Percentiles rank a stretch among this genome's conserved stretches.
Conservation (phyloP, 2,888 invertebrate genomes). For the Acrocyrtus sp. region DNA sequence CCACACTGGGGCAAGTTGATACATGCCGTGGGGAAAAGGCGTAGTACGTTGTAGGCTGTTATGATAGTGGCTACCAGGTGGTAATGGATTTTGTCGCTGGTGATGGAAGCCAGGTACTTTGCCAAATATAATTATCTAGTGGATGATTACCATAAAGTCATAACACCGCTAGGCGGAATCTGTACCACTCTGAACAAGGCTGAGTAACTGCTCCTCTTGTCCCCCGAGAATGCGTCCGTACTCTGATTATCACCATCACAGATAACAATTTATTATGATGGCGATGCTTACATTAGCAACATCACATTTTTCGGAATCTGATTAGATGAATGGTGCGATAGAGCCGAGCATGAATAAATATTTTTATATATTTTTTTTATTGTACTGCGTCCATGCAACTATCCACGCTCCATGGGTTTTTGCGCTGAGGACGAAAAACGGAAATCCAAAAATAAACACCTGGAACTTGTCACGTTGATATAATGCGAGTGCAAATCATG, state of each 20-base stretch:
- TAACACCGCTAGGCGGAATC: constrained; percentile 38
- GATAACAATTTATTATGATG: not conserved
- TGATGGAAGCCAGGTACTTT: too few species aligned
- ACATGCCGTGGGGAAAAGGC: too few species aligned
- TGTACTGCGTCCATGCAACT: not conserved
- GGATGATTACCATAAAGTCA: constrained; percentile 25
- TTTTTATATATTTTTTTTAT: not conserved
- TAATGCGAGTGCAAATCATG: not conserved
- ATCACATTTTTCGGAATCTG: not conserved
- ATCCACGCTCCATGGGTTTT: not conserved
- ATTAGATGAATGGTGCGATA: not conserved
- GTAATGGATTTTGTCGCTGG: too few species aligned
- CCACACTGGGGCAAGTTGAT: too few species aligned
- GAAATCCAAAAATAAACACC: not conserved
- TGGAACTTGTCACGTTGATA: not conserved
- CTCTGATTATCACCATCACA: constrained; percentile 1
- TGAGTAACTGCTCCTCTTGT: constrained; percentile 53
- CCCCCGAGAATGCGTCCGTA: too few species aligned
- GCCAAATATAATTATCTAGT: too few species aligned
- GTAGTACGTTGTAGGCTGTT: too few species aligned
- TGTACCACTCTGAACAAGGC: constrained; percentile 54
- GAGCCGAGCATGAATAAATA: not conserved
- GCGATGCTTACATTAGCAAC: not conserved
- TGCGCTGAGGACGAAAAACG: not conserved
- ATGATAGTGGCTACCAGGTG: too few species aligned